Percentiles rank a stretch among this genome's conserved stretches.
phyloP scores from a whole-genome alignment of 2,888 invertebrate species.

The Xestia ashworthii region DNA sequence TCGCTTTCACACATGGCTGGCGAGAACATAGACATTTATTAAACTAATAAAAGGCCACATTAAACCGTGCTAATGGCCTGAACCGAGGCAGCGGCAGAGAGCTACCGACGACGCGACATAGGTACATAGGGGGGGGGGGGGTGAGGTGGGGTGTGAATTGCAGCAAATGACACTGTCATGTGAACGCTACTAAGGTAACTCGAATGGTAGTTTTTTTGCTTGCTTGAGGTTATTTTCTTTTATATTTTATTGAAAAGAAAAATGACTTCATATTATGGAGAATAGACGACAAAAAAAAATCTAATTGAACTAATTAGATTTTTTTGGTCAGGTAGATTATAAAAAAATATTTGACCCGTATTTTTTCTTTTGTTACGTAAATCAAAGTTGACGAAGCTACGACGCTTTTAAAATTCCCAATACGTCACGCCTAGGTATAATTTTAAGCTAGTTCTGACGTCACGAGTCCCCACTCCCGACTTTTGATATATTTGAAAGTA shows the following conservation, averaged over 20 bases:
- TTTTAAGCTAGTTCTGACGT: no score
- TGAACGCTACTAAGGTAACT: conserved; percentile 42
- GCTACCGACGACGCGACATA: conserved; percentile 17
- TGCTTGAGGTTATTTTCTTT: not conserved
- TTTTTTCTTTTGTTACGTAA: no score
- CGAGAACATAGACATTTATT: conserved; percentile 64
- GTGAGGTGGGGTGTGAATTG: conserved; percentile 61
- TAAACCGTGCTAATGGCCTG: conserved; percentile 67
- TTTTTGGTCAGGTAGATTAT: no score
- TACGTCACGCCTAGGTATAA: no score
- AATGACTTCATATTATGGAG: not conserved
- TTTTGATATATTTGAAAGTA: no score
- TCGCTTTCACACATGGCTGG: conserved; percentile 59
- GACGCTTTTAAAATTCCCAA: no score
- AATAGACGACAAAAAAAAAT: no score
- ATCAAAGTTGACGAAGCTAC: no score
- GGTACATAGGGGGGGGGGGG: conserved; percentile 33
- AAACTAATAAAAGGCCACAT: conserved; percentile 68
- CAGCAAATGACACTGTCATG: conserved; percentile 58
- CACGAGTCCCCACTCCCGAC: no score
- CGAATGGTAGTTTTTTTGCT: conserved; percentile 15
- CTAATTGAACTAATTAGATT: no score
- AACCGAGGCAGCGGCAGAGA: conserved; percentile 41
- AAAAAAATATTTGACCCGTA: no score
- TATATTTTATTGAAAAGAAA: not conserved